These are phyloP conservation scores for Oxyura jamaicensis DNA, from an alignment of 2,113 vertebrate species.

Conservation along the genomic window DNA sequence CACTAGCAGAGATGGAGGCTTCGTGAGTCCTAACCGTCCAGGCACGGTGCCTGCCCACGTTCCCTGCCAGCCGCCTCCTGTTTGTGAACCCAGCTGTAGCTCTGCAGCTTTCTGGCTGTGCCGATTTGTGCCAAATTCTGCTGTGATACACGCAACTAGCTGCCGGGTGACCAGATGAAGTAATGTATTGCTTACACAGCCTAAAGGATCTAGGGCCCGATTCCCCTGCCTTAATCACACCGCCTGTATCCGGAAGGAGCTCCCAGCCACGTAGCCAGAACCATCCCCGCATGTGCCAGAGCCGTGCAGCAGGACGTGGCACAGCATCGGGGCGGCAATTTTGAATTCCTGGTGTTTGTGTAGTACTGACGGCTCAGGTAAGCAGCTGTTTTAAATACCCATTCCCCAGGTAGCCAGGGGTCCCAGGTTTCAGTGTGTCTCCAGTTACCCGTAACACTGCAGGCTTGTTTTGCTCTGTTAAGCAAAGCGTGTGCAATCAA, in stretches of 20 bases:
- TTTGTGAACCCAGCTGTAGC: accelerated
- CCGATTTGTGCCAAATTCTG: constrained; percentile 57
- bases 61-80: not conserved
- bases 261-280: not conserved
- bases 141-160: not conserved
- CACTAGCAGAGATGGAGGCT: not conserved
- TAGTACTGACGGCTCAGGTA: not conserved
- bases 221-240: not conserved
- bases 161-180: not conserved
- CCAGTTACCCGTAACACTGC: accelerated
- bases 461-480: not conserved
- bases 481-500: accelerated
- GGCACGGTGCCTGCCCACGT: not conserved
- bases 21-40: not conserved
- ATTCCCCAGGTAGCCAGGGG: accelerated
- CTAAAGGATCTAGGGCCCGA: not conserved
- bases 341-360: not conserved
- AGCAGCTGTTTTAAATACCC: not conserved
- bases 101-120: not conserved
- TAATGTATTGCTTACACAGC: not conserved
- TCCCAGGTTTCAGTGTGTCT: too few species aligned
- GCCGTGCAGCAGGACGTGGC: accelerated
- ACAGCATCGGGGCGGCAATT: too few species aligned
- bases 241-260: not conserved
- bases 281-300: accelerated